phyloP scores from a whole-genome alignment of 2,888 invertebrate genomes.

The Enchytraeus crypticus region DNA sequence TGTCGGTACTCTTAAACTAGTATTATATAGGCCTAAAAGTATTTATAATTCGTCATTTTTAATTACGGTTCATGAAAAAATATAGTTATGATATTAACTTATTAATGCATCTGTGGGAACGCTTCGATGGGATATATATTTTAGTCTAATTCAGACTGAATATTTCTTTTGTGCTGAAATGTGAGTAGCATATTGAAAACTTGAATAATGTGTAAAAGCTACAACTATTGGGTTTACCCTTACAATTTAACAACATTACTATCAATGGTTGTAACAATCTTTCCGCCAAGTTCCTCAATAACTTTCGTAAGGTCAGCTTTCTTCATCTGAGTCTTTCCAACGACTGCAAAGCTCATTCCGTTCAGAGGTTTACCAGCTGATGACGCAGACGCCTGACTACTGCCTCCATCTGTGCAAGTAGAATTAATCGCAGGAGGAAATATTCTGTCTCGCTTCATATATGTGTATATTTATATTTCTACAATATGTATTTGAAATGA shows the following conservation, averaged over 20 bases:
- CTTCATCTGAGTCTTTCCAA: slow-evolving; percentile 48
- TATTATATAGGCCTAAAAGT: too few species aligned
- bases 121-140: too few species aligned
- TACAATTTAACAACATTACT: slow-evolving; percentile 66
- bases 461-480: slow-evolving; percentile 51
- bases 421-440: slow-evolving; percentile 36
- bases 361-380: slow-evolving; percentile 53
- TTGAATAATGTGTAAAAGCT: too few species aligned
- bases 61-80: too few species aligned
- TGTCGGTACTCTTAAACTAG: too few species aligned
- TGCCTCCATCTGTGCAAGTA: background rate
- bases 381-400: slow-evolving; percentile 24
- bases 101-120: too few species aligned
- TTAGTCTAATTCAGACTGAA: too few species aligned
- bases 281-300: slow-evolving; percentile 69
- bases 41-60: too few species aligned
- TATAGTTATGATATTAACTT: too few species aligned
- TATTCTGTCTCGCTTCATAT: slow-evolving; percentile 40
- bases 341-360: slow-evolving; percentile 67
- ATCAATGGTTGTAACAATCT: slow-evolving; percentile 59
- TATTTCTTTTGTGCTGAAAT: too few species aligned
- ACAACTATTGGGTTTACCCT: too few species aligned
- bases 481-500: slow-evolving; percentile 1
- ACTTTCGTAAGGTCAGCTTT: slow-evolving; percentile 59
- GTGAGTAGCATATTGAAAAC: too few species aligned